These are phyloP conservation scores for Bilobella aurantiaca DNA, from an alignment of 1,140 invertebrate genomes.

Conservation along the genomic window DNA sequence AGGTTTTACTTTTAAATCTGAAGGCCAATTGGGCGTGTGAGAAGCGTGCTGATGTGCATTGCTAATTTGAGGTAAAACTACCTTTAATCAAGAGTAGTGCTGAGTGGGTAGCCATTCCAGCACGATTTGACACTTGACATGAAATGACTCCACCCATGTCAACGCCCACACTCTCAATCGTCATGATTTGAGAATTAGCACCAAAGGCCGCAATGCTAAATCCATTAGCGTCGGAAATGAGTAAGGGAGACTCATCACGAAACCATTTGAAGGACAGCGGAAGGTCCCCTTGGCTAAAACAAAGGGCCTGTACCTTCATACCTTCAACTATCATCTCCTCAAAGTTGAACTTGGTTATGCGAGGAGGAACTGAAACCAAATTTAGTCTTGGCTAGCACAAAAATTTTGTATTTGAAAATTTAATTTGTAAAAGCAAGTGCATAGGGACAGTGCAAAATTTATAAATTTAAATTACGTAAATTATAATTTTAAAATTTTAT, in stretches of 20 bases:
- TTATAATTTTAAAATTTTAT: too few species aligned
- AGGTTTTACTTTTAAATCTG: too few species aligned
- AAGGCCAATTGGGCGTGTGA: too few species aligned
- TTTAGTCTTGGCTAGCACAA: not conserved
- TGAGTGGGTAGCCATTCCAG: not conserved
- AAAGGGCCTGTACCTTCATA: not conserved
- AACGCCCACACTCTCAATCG: not conserved
- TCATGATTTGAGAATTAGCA: not conserved
- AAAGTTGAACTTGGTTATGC: slow-evolving; percentile 2
- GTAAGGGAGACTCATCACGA: not conserved
- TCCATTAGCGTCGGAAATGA: not conserved
- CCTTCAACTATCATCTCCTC: slow-evolving; percentile 2
- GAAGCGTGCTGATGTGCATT: not conserved
- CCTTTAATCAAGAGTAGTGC: not conserved
- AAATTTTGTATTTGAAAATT: not conserved
- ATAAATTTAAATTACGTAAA: too few species aligned
- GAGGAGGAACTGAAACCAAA: not conserved
- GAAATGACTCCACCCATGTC: slow-evolving; percentile 1
- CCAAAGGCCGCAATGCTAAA: not conserved
- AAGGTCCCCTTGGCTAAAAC: not conserved
- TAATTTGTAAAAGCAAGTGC: not conserved
- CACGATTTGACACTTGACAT: not conserved
- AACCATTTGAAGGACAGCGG: not conserved
- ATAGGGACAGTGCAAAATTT: not conserved
- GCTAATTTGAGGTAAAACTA: not conserved